phyloP scores from a whole-genome alignment of 2,888 invertebrate genomes.

The Macrophya annulata region DNA sequence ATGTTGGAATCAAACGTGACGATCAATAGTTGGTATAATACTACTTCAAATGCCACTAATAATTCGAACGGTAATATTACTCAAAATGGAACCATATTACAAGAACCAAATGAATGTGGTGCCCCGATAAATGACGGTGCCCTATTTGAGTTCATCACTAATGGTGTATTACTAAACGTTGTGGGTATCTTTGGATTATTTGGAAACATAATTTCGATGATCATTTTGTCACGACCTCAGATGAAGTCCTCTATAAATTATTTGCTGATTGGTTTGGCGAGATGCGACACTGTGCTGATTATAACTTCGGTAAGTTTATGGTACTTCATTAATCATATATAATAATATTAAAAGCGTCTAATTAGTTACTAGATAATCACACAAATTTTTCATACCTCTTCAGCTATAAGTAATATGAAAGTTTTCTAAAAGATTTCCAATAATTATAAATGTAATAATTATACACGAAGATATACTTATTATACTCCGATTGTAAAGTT shows the following conservation, averaged over 20 bases:
- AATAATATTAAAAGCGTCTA: not conserved
- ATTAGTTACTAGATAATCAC: not conserved
- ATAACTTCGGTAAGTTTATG: constrained; percentile 84
- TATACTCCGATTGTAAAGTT: constrained; percentile 15
- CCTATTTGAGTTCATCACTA: constrained; percentile 90
- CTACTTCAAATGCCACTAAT: constrained; percentile 40
- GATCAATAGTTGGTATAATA: constrained; percentile 62
- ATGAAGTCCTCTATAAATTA: constrained; percentile 98
- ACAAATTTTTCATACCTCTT: not conserved
- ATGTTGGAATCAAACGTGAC: constrained; percentile 38
- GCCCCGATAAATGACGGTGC: constrained; percentile 77
- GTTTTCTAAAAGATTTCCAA: not conserved
- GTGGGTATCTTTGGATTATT: constrained; percentile 92
- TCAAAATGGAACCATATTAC: constrained; percentile 9
- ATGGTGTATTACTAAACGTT: constrained; percentile 90
- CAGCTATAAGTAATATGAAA: not conserved
- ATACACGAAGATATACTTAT: not conserved
- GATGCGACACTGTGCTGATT: constrained; percentile 95
- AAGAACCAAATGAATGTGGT: constrained; percentile 61
- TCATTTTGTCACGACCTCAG: constrained; percentile 94
- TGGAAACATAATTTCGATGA: constrained; percentile 94
- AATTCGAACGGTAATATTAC: constrained; percentile 55
- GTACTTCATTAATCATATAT: constrained; percentile 77
- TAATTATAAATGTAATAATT: not conserved
- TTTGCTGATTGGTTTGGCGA: constrained; percentile 94